Conservation (phyloP, 2,888 invertebrate species). For the Cordilura impudica region DNA sequence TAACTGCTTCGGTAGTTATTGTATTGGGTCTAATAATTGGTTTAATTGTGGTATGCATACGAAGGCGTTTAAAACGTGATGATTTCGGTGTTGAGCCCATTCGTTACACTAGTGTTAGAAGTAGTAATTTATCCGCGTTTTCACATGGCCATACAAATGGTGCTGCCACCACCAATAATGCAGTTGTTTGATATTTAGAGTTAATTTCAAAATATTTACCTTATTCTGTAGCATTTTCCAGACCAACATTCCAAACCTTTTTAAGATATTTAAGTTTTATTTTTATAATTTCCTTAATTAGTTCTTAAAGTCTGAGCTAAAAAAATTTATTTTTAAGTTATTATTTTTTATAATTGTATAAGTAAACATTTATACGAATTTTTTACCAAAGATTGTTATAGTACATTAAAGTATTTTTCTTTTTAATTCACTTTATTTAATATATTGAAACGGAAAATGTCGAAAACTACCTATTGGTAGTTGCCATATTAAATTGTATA, state of each 20-base stretch:
- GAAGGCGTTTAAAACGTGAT: conserved; percentile 73
- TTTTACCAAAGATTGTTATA: conserved; percentile 71
- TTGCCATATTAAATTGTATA: too few species aligned
- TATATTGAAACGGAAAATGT: conserved; percentile 2
- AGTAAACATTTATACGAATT: conserved; percentile 62
- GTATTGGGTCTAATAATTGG: conserved; percentile 75
- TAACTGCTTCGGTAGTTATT: conserved; percentile 73
- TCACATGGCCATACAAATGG: conserved; percentile 68
- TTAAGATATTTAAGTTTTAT: too few species aligned
- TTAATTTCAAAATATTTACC: too few species aligned
- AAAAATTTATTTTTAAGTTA: conserved; percentile 24
- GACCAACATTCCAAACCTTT: too few species aligned
- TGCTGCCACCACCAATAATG: conserved; percentile 61
- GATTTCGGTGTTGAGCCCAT: conserved; percentile 75
- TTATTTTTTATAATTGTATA: conserved; percentile 15
- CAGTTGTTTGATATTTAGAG: too few species aligned
- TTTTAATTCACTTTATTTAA: conserved; percentile 4
- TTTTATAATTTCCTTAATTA: not conserved
- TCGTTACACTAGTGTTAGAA: conserved; percentile 75
- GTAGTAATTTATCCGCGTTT: conserved; percentile 73
- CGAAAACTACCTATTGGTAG: too few species aligned
- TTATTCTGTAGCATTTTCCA: too few species aligned
- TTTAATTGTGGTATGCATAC: conserved; percentile 72
- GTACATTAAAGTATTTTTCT: conserved; percentile 8
- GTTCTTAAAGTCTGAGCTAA: conserved; percentile 34